Base-by-base conservation (phyloP, 2,113 vertebrate genomes). In the Sinosuthora webbiana region DNA sequence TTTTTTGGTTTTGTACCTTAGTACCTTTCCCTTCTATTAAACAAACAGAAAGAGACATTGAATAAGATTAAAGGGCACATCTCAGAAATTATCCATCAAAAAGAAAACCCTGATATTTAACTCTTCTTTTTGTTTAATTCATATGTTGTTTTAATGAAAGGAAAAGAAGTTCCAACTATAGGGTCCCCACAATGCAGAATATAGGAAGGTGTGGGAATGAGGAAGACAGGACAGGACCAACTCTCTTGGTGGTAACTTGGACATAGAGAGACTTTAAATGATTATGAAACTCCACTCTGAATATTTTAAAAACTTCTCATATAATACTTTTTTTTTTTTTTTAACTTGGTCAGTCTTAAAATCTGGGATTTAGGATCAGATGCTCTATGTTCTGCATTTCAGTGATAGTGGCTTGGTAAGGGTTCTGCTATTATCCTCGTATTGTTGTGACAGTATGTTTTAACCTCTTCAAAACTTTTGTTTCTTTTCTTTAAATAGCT, bases 401-500 rank as follows among this genome's bases (percentile, higher is more conserved):
- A 17, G 31, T 82, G 59, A 4, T 42, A 69, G 65, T 57, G 11
- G 45, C 56, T 81, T 85, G 55, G 24, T 85, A 85, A 65, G 35
- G 69, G 56, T 27, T 79, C 22, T 92, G 64, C 55, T 92, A 8
- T 68, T 91, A 42, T 50, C 39, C 19, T 84, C 31, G 23, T 81
- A 15, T 18, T 52, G 42, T 11, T 74, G 20, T 80, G 64, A 35
- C 45, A 42, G 4, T 74, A 1, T 60, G 24, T 87, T 94, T 76
- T 88, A 97, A 97, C 76, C 3, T 88, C 19, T 83, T 87, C 16
- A 79, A 93, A 94, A 73, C 50, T 49, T 85, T 28, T 68, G 30
- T 93, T 93, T 90, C 68, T 87, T 76, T 82, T 94, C 92, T 79
- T 95, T 95, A 35, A 87, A 44, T 82, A 98, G 98, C 98, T 96